These are phyloP conservation scores for Rhinatrema bivittatum DNA, from an alignment of 2,797 vertebrate genomes.

Conservation along the genomic window DNA sequence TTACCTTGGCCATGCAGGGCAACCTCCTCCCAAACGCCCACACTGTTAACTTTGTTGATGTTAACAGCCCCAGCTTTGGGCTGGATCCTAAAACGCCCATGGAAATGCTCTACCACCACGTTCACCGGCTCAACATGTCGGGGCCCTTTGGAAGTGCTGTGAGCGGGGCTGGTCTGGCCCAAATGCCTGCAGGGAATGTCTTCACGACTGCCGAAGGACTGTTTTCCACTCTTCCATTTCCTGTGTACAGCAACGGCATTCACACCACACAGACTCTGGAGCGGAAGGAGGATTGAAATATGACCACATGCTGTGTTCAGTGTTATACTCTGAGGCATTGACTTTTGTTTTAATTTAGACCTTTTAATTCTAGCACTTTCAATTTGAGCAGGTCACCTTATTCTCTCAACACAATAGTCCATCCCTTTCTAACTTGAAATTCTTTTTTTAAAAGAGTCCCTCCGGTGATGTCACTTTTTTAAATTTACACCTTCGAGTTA, in stretches of 20 bases:
- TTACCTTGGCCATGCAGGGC: conserved; percentile 93
- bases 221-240: conserved; percentile 96
- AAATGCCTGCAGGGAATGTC: conserved; percentile 88
- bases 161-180: conserved; percentile 77
- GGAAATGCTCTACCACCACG: conserved; percentile 99
- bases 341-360: conserved; percentile 76
- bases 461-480: conserved; percentile 18
- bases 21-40: conserved; percentile 88
- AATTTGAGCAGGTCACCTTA: conserved; percentile 89
- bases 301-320: conserved; percentile 82
- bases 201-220: conserved; percentile 96
- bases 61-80: conserved; percentile 83
- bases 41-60: conserved; percentile 92
- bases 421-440: no score
- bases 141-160: conserved; percentile 73
- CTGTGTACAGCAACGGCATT: conserved; percentile 97
- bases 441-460: conserved; percentile 11
- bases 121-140: conserved; percentile 96
- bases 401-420: conserved; percentile 69
- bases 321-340: conserved; percentile 72
- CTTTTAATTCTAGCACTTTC: conserved; percentile 95
- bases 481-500: no score
- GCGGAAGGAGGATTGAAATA: conserved; percentile 91
- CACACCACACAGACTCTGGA: conserved; percentile 93
- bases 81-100: conserved; percentile 97